Evolutionary conservation across 2,888 invertebrate genomes (phyloP).

Genomic region (Macrophya alboannulata): DNA sequence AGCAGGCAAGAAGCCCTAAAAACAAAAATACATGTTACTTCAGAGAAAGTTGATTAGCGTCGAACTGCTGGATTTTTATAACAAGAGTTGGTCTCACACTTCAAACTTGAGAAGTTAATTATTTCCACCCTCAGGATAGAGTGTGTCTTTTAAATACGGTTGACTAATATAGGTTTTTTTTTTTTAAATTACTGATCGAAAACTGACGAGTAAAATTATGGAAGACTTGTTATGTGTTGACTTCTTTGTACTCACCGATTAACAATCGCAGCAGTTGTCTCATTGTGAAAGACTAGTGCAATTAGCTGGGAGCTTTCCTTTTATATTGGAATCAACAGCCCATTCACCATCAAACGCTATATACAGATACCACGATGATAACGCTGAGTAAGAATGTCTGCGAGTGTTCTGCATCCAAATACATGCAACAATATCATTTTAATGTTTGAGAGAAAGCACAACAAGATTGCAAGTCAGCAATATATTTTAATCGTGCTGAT

Average conservation of each 20-base stretch:
- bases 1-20: conserved; percentile 66
- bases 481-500: background rate
- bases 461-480: background rate
- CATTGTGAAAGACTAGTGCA: conserved; percentile 72
- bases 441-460: background rate
- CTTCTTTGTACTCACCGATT: conserved; percentile 67
- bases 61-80: background rate
- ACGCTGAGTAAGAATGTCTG: conserved; percentile 53
- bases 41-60: background rate
- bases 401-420: conserved; percentile 63
- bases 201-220: background rate
- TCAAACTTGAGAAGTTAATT: background rate
- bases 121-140: background rate
- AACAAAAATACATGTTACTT: conserved; percentile 35
- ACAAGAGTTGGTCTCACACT: background rate
- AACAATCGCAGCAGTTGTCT: conserved; percentile 67
- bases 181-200: background rate
- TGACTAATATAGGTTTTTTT: background rate
- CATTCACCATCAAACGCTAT: conserved; percentile 63
- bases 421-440: background rate
- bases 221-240: background rate
- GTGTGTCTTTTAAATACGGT: background rate
- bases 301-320: conserved; percentile 65
- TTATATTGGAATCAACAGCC: conserved; percentile 72
- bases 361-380: conserved; percentile 63